Conservation (phyloP, 2,113 vertebrate species). For the Aplodontia rufa region DNA sequence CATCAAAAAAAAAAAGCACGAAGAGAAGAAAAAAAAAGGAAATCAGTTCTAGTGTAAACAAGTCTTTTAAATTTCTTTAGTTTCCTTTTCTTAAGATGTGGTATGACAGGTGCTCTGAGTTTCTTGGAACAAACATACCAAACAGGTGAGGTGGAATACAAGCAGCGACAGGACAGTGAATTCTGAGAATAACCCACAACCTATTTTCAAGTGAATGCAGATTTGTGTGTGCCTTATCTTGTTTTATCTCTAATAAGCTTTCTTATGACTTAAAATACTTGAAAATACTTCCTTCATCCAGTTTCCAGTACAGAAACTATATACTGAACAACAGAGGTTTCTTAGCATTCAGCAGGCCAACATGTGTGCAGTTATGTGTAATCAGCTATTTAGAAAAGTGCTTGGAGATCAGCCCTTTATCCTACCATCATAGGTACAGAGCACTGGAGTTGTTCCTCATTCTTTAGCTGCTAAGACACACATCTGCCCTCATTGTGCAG, state of each 20-base stretch:
- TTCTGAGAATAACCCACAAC: constrained; percentile 72
- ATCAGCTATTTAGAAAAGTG: not conserved
- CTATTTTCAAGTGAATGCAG: not conserved
- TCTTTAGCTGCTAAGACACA: not conserved
- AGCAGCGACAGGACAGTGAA: not conserved
- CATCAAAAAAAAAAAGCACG: too few species aligned
- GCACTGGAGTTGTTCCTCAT: not conserved
- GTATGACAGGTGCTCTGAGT: constrained; percentile 44
- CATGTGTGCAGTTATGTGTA: not conserved
- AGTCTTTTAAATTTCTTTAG: not conserved
- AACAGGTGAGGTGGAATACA: not conserved
- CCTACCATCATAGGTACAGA: not conserved
- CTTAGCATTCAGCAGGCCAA: not conserved
- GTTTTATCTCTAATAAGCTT: constrained; percentile 30
- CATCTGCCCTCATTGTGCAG: not conserved
- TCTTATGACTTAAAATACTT: constrained; percentile 34
- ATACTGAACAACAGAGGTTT: not conserved
- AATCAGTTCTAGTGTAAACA: not conserved
- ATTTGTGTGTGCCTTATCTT: constrained; percentile 2
- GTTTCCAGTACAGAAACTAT: not conserved
- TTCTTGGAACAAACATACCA: constrained; percentile 68
- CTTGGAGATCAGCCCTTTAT: not conserved
- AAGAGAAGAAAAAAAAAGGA: not conserved
- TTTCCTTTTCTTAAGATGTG: constrained; percentile 56
- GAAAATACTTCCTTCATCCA: constrained; percentile 1